Conservation (phyloP, 2,888 invertebrate species). For the Philonicus albiceps region DNA sequence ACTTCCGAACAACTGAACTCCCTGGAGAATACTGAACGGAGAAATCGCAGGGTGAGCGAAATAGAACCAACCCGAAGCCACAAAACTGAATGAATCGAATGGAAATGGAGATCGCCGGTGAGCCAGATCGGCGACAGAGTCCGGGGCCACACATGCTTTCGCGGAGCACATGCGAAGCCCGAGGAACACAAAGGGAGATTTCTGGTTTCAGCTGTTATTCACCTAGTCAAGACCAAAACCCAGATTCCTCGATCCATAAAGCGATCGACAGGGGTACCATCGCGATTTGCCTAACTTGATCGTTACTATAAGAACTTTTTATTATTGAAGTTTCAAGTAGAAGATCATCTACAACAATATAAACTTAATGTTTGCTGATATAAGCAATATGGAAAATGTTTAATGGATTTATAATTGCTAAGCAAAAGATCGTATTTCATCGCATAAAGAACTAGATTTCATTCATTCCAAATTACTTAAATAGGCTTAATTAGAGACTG, state of each 20-base stretch:
- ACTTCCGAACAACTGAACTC: slow-evolving; percentile 20
- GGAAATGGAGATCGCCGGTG: slow-evolving; percentile 37
- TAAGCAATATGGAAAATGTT: background rate
- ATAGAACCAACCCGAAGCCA: background rate
- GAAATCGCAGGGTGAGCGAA: background rate
- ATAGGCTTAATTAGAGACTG: background rate
- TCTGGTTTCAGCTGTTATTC: background rate
- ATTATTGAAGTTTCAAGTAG: background rate
- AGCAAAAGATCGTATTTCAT: background rate
- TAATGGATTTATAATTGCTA: background rate
- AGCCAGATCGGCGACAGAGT: slow-evolving; percentile 4
- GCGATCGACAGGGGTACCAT: background rate
- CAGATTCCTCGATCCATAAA: background rate
- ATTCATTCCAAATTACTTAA: background rate
- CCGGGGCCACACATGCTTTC: background rate
- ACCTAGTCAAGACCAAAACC: background rate
- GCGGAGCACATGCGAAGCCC: background rate
- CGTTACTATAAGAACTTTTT: background rate
- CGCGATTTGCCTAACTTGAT: background rate
- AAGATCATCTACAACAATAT: background rate
- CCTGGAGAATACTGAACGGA: background rate
- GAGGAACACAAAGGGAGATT: background rate
- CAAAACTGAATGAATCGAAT: slow-evolving; percentile 19
- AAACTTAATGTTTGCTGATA: background rate
- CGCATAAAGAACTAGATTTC: background rate